These are phyloP conservation scores for Imbricaverruca yamaguchii DNA, from an alignment of 2,888 invertebrate species.

Conservation along the genomic window DNA sequence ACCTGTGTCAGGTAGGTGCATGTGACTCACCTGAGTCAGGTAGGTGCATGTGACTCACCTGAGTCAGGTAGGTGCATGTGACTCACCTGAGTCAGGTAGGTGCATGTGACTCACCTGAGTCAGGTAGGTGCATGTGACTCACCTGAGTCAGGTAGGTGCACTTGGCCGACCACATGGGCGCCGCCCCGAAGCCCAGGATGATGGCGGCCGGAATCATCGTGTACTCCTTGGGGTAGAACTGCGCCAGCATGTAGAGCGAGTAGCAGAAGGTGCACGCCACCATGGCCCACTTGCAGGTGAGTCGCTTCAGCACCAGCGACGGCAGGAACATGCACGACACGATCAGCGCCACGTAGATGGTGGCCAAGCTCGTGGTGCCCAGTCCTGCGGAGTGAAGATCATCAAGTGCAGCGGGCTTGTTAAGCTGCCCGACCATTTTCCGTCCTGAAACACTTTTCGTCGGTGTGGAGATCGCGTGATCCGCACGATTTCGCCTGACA, in stretches of 20 bases:
- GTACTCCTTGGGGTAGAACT: slow-evolving; percentile 75
- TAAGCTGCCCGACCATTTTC: no score
- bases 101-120: slow-evolving; percentile 41
- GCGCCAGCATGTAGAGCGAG: slow-evolving; percentile 86
- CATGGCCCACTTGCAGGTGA: slow-evolving; percentile 81
- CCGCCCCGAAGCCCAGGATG: slow-evolving; percentile 86
- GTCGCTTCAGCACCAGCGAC: slow-evolving; percentile 78
- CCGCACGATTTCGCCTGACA: no score
- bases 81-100: no score
- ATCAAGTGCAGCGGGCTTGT: no score
- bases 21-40: no score
- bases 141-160: slow-evolving; percentile 79
- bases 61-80: no score
- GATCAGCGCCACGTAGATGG: slow-evolving; percentile 85
- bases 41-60: no score
- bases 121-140: slow-evolving; percentile 2
- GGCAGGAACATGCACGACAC: slow-evolving; percentile 93
- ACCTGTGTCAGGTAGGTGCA: no score
- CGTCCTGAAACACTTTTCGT: no score
- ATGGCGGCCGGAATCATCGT: slow-evolving; percentile 89
- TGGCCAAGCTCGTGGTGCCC: slow-evolving; percentile 79
- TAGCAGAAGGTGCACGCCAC: slow-evolving; percentile 87
- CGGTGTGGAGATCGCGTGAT: no score
- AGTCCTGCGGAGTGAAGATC: slow-evolving; percentile 52
- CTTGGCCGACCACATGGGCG: slow-evolving; percentile 97